phyloP scores from a whole-genome alignment of 1,140 invertebrate genomes.

The Procambarus virginalis region DNA sequence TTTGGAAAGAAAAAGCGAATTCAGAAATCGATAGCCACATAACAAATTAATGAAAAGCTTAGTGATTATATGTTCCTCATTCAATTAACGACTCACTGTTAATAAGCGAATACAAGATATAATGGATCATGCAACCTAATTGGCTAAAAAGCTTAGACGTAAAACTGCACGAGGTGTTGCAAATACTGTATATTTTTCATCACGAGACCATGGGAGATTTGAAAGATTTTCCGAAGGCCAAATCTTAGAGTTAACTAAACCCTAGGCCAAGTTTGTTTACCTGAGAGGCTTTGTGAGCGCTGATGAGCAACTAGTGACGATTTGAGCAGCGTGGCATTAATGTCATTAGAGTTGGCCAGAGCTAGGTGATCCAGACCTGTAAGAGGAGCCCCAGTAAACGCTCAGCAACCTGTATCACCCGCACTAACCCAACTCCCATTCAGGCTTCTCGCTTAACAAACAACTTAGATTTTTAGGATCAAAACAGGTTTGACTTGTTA shows the following conservation, averaged over 20 bases:
- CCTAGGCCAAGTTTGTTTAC: conserved; percentile 36
- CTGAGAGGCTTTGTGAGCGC: conserved; percentile 64
- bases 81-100: not conserved
- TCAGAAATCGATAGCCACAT: not conserved
- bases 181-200: not conserved
- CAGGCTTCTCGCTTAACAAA: not conserved
- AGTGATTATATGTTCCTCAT: not conserved
- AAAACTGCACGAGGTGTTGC: not conserved
- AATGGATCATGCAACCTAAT: conserved; percentile 5
- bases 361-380: conserved; percentile 64
- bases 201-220: not conserved
- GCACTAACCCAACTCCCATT: conserved; percentile 1
- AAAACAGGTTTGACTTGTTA: not conserved
- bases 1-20: no score
- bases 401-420: not conserved
- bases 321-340: conserved; percentile 63
- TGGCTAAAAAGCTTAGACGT: not conserved
- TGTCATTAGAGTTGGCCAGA: conserved; percentile 66
- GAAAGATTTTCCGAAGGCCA: not conserved
- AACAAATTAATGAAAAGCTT: not conserved
- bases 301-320: conserved; percentile 61
- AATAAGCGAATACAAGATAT: not conserved
- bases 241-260: not conserved
- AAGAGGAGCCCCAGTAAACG: conserved; percentile 45
- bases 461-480: not conserved